Conservation (phyloP, 2,888 invertebrate genomes). For the Taenaris catops region DNA sequence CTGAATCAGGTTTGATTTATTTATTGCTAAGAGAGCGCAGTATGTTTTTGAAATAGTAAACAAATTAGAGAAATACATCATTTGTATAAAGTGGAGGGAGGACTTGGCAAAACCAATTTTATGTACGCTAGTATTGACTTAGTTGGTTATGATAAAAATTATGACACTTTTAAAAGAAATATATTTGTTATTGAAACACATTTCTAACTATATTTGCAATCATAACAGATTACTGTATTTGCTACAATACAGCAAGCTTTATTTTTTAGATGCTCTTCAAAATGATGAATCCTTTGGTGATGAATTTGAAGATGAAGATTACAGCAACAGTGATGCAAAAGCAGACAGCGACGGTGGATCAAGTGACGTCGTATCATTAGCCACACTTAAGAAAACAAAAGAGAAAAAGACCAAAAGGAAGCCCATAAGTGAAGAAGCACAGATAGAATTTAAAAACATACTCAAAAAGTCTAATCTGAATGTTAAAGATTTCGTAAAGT, state of each 20-base stretch:
- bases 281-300: slow-evolving; percentile 39
- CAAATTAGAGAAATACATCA: too few species aligned
- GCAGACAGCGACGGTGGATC: slow-evolving; percentile 37
- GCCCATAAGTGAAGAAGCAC: slow-evolving; percentile 36
- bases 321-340: slow-evolving; percentile 28
- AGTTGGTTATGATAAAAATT: too few species aligned
- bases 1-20: too few species aligned
- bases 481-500: slow-evolving; percentile 55
- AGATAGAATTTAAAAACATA: slow-evolving; percentile 44
- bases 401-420: slow-evolving; percentile 41
- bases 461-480: slow-evolving; percentile 48
- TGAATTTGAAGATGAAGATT: slow-evolving; percentile 32
- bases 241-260: background rate
- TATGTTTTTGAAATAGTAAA: too few species aligned
- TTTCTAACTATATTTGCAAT: too few species aligned
- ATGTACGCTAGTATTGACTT: too few species aligned
- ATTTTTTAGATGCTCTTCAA: slow-evolving; percentile 41
- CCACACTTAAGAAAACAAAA: slow-evolving; percentile 51
- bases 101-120: too few species aligned
- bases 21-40: too few species aligned
- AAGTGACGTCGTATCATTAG: slow-evolving; percentile 51
- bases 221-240: too few species aligned
- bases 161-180: too few species aligned
- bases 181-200: too few species aligned
- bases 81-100: too few species aligned